Evolutionary conservation across 1,140 invertebrate genomes (phyloP), one percentile per base, ranked within the genome.

Genomic region (Palaemon carinicauda): DNA sequence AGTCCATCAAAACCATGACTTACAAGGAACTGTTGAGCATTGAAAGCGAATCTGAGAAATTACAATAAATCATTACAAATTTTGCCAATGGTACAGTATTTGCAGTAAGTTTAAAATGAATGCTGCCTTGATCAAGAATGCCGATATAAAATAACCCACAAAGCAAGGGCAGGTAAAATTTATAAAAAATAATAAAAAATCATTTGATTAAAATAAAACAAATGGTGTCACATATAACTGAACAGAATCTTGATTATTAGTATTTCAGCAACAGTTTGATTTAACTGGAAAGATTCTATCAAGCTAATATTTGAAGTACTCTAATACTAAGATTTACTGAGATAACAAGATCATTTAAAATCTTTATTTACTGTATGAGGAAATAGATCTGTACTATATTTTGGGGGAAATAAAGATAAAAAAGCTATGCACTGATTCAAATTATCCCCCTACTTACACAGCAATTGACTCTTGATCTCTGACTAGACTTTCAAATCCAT

Each of bases 401-500:
- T 27, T 5, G n/a, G 24, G 3, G 41, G 71, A 21, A 10, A 60
- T 60, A 65, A 7, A 56, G 0, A n/a, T 41, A 3, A 1, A 29
- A 80, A 53, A n/a, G 15, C 19, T n/a, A 56, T 33, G n/a, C 3
- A 1, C 5, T 56, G 27, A 19, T 19, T 12, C 19, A 51, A 60
- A 29, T 24, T 56, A 53, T 27, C n/a, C 50, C n/a, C 31, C 27
- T 12, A 77, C 75, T 81, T 24, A 84, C 81, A 80, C 50, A 33
- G 80, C 71, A 0, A 88, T 65, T n/a, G 77, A 69, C 0, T n/a
- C 31, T n/a, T 51, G 77, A 27, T 89, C 85, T 27, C n/a, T 75
- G 41, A 83, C 84, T 15, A 89, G 71, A 33, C 75, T 12, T 19
- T 78, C 29, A 41, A 86, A 89, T 33, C 93, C 92, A 21, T 95